Evolutionary conservation across 2,113 vertebrate genomes (phyloP).

Genomic region (Peromyscus leucopus): DNA sequence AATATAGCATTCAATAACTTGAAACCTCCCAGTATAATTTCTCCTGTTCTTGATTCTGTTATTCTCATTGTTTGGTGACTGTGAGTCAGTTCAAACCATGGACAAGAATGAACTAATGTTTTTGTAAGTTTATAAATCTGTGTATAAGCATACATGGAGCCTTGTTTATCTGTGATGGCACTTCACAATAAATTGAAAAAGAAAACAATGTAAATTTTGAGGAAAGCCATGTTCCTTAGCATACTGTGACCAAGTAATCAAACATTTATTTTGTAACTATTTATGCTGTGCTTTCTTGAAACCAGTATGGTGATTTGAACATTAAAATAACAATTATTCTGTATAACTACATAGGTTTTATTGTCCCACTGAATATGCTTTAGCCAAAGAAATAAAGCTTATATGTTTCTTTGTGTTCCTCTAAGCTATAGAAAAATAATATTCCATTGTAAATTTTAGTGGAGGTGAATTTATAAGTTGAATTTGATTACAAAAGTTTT

Average conservation of each 20-base stretch:
- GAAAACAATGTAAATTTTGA: background rate
- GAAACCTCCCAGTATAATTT: background rate
- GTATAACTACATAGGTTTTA: background rate
- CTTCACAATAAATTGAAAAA: background rate
- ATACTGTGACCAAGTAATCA: constrained; percentile 1
- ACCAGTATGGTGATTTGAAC: background rate
- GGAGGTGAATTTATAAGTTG: background rate
- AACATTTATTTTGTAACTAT: background rate
- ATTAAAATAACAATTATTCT: constrained; percentile 19
- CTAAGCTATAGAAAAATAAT: constrained; percentile 27
- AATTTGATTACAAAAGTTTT: background rate
- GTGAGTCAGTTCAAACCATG: background rate
- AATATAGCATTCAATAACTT: background rate
- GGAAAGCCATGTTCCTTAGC: background rate
- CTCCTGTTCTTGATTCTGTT: background rate
- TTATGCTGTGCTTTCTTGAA: background rate
- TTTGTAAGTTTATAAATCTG: background rate
- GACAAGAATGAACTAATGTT: background rate
- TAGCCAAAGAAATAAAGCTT: background rate
- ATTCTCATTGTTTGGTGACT: background rate
- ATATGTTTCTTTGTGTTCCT: background rate
- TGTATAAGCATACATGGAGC: background rate
- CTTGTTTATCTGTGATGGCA: background rate
- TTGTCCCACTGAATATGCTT: background rate
- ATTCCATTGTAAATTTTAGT: background rate